Percentiles rank a stretch among this genome's conserved stretches.
Evolutionary conservation across 2,888 invertebrate genomes (phyloP).

Genomic region (Plutella xylostella): DNA sequence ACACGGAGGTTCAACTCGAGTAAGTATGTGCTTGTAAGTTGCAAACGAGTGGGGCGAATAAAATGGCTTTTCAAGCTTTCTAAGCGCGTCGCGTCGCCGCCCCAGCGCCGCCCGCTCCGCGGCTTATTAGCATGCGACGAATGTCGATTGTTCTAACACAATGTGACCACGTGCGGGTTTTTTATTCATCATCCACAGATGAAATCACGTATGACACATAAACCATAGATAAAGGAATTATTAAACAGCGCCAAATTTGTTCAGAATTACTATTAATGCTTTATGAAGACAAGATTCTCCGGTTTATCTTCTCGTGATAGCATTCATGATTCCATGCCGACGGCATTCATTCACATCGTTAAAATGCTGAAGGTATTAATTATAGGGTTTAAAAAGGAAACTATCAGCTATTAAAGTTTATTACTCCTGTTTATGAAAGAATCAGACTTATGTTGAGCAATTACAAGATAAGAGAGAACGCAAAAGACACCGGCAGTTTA

Average conservation of each 20-base stretch:
- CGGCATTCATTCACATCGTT: no score
- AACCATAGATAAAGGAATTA: slow-evolving; percentile 36
- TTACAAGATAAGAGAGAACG: slow-evolving; percentile 18
- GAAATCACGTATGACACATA: slow-evolving; percentile 37
- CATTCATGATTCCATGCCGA: no score
- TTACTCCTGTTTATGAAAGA: slow-evolving; percentile 1
- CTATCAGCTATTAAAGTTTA: not conserved
- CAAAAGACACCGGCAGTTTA: slow-evolving; percentile 40
- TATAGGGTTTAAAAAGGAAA: not conserved
- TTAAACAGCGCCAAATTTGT: slow-evolving; percentile 19
- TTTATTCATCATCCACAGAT: slow-evolving; percentile 40
- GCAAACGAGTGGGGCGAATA: not conserved
- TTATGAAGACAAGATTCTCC: no score
- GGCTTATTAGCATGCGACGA: slow-evolving; percentile 47
- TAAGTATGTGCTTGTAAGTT: no score
- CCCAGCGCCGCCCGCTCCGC: not conserved
- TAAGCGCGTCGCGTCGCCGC: no score
- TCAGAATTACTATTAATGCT: not conserved
- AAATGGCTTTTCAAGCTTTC: no score
- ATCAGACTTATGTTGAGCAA: slow-evolving; percentile 5
- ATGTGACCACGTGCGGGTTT: slow-evolving; percentile 43
- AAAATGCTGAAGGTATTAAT: no score
- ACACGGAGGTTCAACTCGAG: not conserved
- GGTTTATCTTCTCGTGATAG: no score
- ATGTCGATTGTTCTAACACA: slow-evolving; percentile 42